These are phyloP conservation scores for Falco berigora DNA, from an alignment of 2,797 vertebrate species.

Conservation along the genomic window DNA sequence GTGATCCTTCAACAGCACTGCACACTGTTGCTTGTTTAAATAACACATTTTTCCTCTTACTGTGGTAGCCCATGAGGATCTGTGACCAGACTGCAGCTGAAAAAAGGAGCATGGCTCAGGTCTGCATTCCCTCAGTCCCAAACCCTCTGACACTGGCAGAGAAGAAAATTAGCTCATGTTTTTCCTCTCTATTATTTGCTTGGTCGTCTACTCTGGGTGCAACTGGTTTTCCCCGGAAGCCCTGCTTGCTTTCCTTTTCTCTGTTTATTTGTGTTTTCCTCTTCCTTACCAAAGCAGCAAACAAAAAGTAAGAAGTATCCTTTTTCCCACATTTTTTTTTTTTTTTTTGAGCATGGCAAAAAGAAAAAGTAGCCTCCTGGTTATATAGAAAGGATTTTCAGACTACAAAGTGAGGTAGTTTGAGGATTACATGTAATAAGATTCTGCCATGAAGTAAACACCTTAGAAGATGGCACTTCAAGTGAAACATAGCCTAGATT, in stretches of 20 bases:
- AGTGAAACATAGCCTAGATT: background rate
- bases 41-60: background rate
- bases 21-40: accelerated
- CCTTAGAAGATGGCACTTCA: background rate
- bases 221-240: background rate
- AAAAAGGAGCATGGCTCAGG: background rate
- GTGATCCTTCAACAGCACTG: background rate
- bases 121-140: accelerated
- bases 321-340: background rate
- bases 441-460: background rate
- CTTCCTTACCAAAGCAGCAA: background rate
- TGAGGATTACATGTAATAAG: background rate
- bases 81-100: background rate
- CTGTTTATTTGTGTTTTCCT: background rate
- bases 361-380: background rate
- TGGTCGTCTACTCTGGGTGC: background rate
- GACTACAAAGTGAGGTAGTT: background rate
- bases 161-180: background rate
- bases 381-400: background rate
- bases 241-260: background rate
- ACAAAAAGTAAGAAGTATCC: background rate
- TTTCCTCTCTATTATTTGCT: background rate
- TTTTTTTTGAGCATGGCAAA: background rate
- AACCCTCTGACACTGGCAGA: background rate
- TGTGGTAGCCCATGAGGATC: background rate